Conservation (phyloP, 2,113 vertebrate species). For the Petrocephalus zakoni region DNA sequence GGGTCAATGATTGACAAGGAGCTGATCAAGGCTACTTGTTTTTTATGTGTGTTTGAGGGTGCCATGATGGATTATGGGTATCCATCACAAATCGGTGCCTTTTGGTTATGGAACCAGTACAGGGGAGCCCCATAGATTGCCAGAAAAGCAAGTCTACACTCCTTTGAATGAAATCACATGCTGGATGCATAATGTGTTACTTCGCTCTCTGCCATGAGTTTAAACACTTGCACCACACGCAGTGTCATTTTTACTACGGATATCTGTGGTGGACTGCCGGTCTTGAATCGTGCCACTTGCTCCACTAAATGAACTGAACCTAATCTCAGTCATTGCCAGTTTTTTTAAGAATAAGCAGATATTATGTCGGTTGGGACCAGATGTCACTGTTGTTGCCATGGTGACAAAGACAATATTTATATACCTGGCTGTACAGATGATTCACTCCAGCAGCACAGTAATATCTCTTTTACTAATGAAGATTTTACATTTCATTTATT, state of each 20-base stretch:
- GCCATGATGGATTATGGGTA: background rate
- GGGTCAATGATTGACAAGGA: slow-evolving; percentile 36
- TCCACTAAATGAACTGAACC: background rate
- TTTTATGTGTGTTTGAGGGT: background rate
- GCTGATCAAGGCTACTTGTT: background rate
- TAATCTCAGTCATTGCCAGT: background rate
- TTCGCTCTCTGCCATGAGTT: background rate
- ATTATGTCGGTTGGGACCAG: background rate
- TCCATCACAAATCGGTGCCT: slow-evolving; percentile 67
- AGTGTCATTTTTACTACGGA: background rate
- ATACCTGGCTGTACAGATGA: background rate
- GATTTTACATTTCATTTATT: background rate
- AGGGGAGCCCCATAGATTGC: background rate
- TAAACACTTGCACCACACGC: too few relatives aligned
- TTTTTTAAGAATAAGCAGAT: background rate
- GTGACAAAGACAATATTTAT: background rate
- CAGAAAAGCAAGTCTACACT: background rate
- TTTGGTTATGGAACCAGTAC: slow-evolving; percentile 38
- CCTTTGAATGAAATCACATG: background rate
- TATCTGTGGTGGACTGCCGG: background rate
- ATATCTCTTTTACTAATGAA: background rate
- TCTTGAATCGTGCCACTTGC: background rate
- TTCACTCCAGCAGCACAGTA: background rate
- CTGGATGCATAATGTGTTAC: background rate
- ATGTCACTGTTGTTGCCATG: background rate